phyloP scores from a whole-genome alignment of 2,797 vertebrate genomes.

The Valencia hispanica region DNA sequence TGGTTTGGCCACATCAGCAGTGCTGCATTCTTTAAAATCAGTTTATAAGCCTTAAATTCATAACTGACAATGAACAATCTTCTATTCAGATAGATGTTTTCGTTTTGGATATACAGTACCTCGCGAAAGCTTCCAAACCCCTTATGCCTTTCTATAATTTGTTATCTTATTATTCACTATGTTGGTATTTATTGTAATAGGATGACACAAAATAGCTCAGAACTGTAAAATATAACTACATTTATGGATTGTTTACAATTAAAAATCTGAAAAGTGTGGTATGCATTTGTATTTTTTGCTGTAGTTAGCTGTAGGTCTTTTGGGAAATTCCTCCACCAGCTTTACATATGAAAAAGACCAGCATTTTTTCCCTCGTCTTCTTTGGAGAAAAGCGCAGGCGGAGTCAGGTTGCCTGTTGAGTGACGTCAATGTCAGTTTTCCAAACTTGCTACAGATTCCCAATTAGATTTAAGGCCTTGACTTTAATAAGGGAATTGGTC shows the following conservation, averaged over 20 bases:
- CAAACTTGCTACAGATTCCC: not conserved
- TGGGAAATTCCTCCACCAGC: no score
- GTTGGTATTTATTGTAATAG: not conserved
- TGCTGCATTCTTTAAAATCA: conserved; percentile 43
- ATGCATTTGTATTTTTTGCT: not conserved
- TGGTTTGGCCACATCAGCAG: conserved; percentile 25
- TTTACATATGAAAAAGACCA: not conserved
- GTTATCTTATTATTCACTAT: not conserved
- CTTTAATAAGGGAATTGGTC: not conserved
- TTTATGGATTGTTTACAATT: not conserved
- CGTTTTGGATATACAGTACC: not conserved
- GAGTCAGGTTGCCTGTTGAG: not conserved
- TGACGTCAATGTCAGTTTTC: not conserved
- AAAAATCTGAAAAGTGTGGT: not conserved
- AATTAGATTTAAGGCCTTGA: not conserved
- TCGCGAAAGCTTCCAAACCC: not conserved
- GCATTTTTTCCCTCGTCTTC: not conserved
- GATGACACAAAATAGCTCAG: not conserved
- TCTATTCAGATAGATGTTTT: not conserved
- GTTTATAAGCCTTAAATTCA: conserved; percentile 19
- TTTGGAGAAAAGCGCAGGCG: not conserved
- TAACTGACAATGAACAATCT: not conserved
- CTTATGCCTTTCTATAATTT: not conserved
- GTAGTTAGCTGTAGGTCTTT: not conserved
- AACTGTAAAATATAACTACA: not conserved